Conservation (phyloP, 1,140 invertebrate genomes). For the Lucilia sericata region DNA sequence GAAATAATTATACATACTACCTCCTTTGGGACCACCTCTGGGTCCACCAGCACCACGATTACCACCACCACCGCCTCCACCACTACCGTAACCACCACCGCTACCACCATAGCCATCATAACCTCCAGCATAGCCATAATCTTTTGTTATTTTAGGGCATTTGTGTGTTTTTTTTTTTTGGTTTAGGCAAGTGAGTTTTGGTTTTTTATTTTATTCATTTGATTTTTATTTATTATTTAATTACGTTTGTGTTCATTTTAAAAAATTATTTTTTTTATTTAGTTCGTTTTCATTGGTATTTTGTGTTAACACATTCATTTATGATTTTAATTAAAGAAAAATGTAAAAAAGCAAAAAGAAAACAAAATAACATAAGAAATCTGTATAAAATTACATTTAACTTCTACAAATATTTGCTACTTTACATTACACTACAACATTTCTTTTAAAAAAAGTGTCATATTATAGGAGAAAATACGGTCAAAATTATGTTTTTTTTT, state of each 20-base stretch:
- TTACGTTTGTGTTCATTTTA: not conserved
- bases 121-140: conserved; percentile 66
- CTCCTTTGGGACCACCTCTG: conserved; percentile 65
- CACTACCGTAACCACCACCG: conserved; percentile 47
- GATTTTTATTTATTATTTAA: conserved; percentile 20
- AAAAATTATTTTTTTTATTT: not conserved
- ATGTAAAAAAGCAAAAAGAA: conserved; percentile 38
- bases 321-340: conserved; percentile 1
- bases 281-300: not conserved
- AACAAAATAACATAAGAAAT: conserved; percentile 39
- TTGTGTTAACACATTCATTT: not conserved
- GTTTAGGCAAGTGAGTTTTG: not conserved
- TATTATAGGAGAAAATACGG: conserved; percentile 8
- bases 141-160: conserved; percentile 50
- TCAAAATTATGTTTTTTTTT: conserved; percentile 34
- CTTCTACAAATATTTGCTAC: not conserved
- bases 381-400: conserved; percentile 22
- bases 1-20: conserved; percentile 50
- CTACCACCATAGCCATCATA: conserved; percentile 64
- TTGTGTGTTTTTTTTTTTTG: conserved; percentile 11
- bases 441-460: not conserved
- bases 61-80: conserved; percentile 55
- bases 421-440: not conserved
- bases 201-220: conserved; percentile 1
- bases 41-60: conserved; percentile 58